Conservation (phyloP, 2,888 invertebrate species). For the Sphaerophoria rueppellii region DNA sequence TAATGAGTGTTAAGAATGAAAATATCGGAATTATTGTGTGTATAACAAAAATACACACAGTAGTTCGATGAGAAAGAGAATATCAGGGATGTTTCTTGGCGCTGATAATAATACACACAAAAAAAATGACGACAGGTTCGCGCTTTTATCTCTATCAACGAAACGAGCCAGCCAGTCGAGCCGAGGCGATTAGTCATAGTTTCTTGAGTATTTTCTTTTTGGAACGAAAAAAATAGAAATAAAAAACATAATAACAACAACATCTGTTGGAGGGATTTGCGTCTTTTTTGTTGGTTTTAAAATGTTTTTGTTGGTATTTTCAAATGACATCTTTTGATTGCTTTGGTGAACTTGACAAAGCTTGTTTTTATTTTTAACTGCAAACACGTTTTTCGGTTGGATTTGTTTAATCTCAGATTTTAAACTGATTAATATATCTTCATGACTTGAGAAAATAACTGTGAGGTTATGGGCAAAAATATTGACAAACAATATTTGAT, state of each 20-base stretch:
- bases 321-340: neutral
- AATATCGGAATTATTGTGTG: constrained; percentile 10
- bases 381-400: too few relatives aligned
- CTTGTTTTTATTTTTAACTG: neutral
- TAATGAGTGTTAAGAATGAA: neutral
- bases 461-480: too few relatives aligned
- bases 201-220: constrained; percentile 27
- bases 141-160: constrained; percentile 16
- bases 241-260: neutral
- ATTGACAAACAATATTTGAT: too few relatives aligned
- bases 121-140: constrained; percentile 45
- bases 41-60: constrained; percentile 25
- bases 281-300: neutral
- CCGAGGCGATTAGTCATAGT: constrained; percentile 51
- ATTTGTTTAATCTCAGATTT: too few relatives aligned
- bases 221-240: constrained; percentile 5
- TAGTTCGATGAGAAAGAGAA: neutral
- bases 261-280: constrained; percentile 46
- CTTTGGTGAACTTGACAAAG: constrained; percentile 5
- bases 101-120: constrained; percentile 26
- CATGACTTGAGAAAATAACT: too few relatives aligned
- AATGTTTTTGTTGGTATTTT: neutral
- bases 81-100: constrained; percentile 57
- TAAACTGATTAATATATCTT: too few relatives aligned
- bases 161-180: constrained; percentile 12